Base-by-base conservation (phyloP, 2,113 vertebrate species). In the Psephotus haematonotus region DNA sequence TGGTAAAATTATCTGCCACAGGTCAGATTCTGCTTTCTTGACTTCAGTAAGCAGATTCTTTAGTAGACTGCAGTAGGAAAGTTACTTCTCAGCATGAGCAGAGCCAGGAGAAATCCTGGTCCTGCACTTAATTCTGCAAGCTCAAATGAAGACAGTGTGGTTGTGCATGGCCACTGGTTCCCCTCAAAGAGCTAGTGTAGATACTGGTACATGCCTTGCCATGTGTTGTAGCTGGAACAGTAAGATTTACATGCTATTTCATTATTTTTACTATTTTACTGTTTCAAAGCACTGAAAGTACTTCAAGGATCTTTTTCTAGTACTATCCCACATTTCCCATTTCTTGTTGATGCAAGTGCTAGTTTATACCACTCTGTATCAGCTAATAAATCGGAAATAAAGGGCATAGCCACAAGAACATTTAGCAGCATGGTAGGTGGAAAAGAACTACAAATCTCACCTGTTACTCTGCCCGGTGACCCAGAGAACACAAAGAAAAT, bases 151-250 rank as follows among this genome's bases (percentile, higher is more conserved):
- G 25, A 28, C 49, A 41, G 10, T 2, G 24, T 59, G 46, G 60
- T 55, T 82, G 13, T 44, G 33, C 35, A 6, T 35, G 57, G 46
- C 53, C 60, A 25, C 74, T 35, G 20, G 35, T 37, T 76, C 57
- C 39, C 47, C 47, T 47, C n/a, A 29, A 24, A 76, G 47, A n/a
- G 23, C 44, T 82, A 35, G 35, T 33, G 29, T 49, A 64, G 29
- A 47, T 24, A 60, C 5, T 13, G 3, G 18, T 62, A 12, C 0
- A 0, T 29, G 8, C 23, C 62, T 49, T 50, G 47, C 43, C 2
- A 8, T 35, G 46, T 50, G 31, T n/a, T 74, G 28, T 16, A 75
- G 35, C 52, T 85, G 78, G 84, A 68, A 68, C 6, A 72, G 24
- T 31, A 55, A 64, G 22, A 68, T 9, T 35, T 70, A 83, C 14